Base-by-base conservation (phyloP, 2,113 vertebrate genomes). In the Varanus komodoensis region DNA sequence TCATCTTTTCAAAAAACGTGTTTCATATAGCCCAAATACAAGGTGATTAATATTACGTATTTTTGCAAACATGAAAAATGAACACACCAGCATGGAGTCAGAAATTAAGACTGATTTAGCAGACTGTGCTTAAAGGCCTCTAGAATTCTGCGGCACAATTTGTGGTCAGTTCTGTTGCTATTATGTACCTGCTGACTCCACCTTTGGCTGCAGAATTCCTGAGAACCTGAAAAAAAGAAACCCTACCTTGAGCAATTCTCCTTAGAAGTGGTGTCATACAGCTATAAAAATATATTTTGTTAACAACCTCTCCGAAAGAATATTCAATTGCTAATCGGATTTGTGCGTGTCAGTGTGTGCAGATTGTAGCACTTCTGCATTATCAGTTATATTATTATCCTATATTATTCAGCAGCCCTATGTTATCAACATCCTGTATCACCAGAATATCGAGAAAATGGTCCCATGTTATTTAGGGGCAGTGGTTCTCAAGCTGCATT, bases 151-250 rank as follows among this genome's bases (percentile, higher is more conserved):
- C 95, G 73, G 96, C 96, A 97, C 97, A 97, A 96, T 95, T 87
- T 97, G 97, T 97, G 97, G 92, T 94, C 97, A 97, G 95, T 97
- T 97, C 96, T 97, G 95, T 97, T 96, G 95, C 95, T 96, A 96
- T 96, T 95, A 95, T 97, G 96, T 97, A 97, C 97, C 97, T 97
- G 97, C 97, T 97, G 96, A 97, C 97, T 97, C 96, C 96, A 97
- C 96, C 96, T 97, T 97, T 97, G 97, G 94, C 97, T 90, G 97
- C 96, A 97, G 96, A 97, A 96, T 98, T 97, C 96, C 96, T 97
- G 96, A 97, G 96, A 96, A 97, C 96, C 96, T 97, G 96, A 96
- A 97, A 97, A 95, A 97, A 97, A 97, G 96, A 97, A 97, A 97
- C 96, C 96, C 96, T 97, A 95, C 96, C 96, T 97, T 97, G 95